Base-by-base conservation (phyloP, 1,140 invertebrate genomes). In the Drosophila pandora region DNA sequence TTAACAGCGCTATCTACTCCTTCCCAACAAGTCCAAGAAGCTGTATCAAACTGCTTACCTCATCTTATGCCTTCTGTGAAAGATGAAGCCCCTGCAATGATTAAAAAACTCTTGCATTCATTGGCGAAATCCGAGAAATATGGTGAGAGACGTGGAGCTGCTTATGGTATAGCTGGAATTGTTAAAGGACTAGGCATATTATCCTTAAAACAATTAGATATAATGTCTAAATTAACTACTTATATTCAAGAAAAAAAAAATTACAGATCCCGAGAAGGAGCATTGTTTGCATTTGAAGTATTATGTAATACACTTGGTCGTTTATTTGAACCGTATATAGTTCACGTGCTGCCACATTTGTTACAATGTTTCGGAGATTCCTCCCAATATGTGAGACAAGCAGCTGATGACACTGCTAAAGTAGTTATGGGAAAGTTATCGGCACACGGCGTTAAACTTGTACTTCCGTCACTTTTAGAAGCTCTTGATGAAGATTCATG, bases 161-260 rank as follows among this genome's bases (percentile, higher is more conserved):
- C 97, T 4, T 98, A 98, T 90, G 97, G 97, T 2, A 94, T 98
- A 37, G 97, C 97, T 4, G 97, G 97, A 13, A 94, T 97, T 53
- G 96, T 99, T 2, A 99, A 99, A 92, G 98, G 99, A 1, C 95
- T 99, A 90, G 99, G 99, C 41, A 99, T 99, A 81, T 92, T 99
- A 4, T 96, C 97, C 0, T 92, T 99, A 9, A 99, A 99, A 90
- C 98, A 99, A 88, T 93, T 98, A 37, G 97, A 99, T 81, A 98
- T 99, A 22, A 99, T 99, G 97, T 96, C 95, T 0, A 97, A 96
- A 59, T 92, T 99, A 25, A 99, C 97, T 0, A 96, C 96, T 53
- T 98, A 97, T 62, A 98, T 99, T 81, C 97, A 99, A 91, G 97
- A 99, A 91, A 99, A 99, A 90, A 99, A 99, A 90, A 98, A 98